Evolutionary conservation across 2,888 invertebrate species (phyloP), one percentile per base, ranked within the genome.

Genomic region (Lepidocyrtinus sp.): DNA sequence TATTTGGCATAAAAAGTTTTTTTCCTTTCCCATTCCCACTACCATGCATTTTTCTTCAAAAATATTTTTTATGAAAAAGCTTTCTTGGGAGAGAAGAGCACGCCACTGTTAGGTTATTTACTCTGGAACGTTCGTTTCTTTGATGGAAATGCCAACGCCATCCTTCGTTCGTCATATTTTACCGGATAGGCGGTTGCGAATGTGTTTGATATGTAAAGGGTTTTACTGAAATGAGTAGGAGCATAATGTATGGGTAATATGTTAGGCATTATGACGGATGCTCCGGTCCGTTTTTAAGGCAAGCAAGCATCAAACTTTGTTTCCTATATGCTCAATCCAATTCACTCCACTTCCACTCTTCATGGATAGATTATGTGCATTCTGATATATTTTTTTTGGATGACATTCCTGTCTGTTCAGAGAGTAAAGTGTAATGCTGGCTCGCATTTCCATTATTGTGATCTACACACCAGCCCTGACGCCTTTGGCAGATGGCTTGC

Each of bases 401-500:
- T 59, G 59, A 59, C 59, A 59, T 59, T 59, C 59, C 59, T 59
- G 59, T 36, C 36, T 9, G 36, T 59, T 59, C 21, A 5, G 21
- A 5, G 59, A 59, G 21, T 59, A 1, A 59, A 59, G 12, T 21
- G 21, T n/a, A 59, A 21, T 59, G 59, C 59, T 59, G 1, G 59
- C 59, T 59, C 21, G n/a, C 12, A 21, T 3, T 19, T 59, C 50
- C 15, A 15, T 50, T 50, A 50, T 1, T 7, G 50, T 50, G 50
- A 50, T 50, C 15, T 12, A 50, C 50, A 50, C 12, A 22, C 22
- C 59, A 21, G 55, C n/a, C 21, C 59, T 12, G 59, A 59, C 59
- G 21, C 7, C 2, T 59, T 59, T 59, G 59, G 59, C 59, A 59
- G 59, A 59, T 59, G 59, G 59, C 59, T 59, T 59, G 59, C 21